A percentile compares a stretch with the other conserved stretches of the same genome.
phyloP scores from a whole-genome alignment of 1,140 invertebrate genomes.

The Pteromalus puparum region DNA sequence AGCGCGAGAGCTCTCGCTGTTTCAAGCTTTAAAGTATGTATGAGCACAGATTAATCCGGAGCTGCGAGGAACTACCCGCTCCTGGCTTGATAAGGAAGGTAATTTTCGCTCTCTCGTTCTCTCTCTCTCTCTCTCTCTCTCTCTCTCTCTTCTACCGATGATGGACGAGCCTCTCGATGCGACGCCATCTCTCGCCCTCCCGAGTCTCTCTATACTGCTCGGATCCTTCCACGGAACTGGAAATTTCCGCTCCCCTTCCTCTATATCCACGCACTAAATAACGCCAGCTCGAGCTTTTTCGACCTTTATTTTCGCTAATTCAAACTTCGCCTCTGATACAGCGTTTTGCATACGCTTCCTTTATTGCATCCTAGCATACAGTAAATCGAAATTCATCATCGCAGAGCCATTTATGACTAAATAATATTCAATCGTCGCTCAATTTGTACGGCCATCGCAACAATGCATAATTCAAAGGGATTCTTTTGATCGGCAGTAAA shows the following conservation, averaged over 20 bases:
- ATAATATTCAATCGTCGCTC: not conserved
- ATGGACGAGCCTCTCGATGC: constrained; percentile 63
- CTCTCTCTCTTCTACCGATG: constrained; percentile 39
- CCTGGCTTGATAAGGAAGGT: constrained; percentile 68
- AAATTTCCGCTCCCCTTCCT: constrained; percentile 10
- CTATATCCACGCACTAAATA: constrained; percentile 6
- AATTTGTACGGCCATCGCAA: not conserved
- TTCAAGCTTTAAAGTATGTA: constrained; percentile 64
- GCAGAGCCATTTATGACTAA: not conserved
- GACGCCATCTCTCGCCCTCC: constrained; percentile 8
- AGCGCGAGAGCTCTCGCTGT: constrained; percentile 50
- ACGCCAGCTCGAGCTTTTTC: not conserved
- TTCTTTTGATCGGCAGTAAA: not conserved
- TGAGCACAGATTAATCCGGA: constrained; percentile 70
- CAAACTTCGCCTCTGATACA: too few relatives aligned
- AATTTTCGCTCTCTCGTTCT: constrained; percentile 63
- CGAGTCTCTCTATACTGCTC: not conserved
- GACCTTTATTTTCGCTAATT: too few relatives aligned
- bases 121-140: constrained; percentile 25
- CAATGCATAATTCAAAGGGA: not conserved
- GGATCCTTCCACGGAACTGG: not conserved
- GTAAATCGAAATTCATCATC: too few relatives aligned
- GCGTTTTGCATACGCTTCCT: too few relatives aligned
- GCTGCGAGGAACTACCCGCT: constrained; percentile 60
- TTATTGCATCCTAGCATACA: too few relatives aligned